Evolutionary conservation across 2,113 vertebrate species (phyloP).

Genomic region (Fregetta grallaria): DNA sequence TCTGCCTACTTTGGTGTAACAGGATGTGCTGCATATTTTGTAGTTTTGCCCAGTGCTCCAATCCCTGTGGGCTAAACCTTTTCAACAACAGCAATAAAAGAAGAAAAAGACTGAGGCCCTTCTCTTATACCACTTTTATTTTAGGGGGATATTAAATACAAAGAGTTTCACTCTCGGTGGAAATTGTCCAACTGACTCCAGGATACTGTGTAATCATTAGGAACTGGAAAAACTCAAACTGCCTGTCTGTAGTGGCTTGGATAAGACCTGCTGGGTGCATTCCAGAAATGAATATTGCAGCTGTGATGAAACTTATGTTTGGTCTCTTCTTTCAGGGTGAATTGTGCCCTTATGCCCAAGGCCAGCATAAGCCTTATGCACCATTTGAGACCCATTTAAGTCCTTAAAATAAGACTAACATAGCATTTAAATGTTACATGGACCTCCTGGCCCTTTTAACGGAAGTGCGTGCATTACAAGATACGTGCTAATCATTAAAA

Average conservation of each 20-base stretch:
- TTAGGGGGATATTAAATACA: slow-evolving; percentile 58
- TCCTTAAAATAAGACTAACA: neutral
- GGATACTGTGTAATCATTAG: slow-evolving; percentile 68
- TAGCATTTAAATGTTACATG: neutral
- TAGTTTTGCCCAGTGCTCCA: slow-evolving; percentile 36
- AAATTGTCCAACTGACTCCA: slow-evolving; percentile 58
- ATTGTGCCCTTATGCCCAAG: neutral
- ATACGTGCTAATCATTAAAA: neutral
- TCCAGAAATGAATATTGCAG: slow-evolving; percentile 66
- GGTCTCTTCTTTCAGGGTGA: slow-evolving; percentile 6
- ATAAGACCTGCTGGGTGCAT: slow-evolving; percentile 54
- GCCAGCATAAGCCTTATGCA: neutral
- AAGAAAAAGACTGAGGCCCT: slow-evolving; percentile 54
- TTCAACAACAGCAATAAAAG: slow-evolving; percentile 60
- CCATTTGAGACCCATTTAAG: neutral
- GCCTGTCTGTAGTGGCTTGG: slow-evolving; percentile 61
- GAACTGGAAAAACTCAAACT: slow-evolving; percentile 69
- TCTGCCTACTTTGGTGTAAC: slow-evolving; percentile 39
- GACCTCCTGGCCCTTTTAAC: neutral
- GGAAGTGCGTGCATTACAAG: neutral
- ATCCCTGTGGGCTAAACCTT: slow-evolving; percentile 52
- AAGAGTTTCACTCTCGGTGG: slow-evolving; percentile 32
- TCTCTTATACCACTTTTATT: slow-evolving; percentile 60
- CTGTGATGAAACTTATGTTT: slow-evolving; percentile 50
- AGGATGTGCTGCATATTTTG: slow-evolving; percentile 60